These are phyloP conservation scores for Cepaea nemoralis DNA, from an alignment of 1,140 invertebrate species.

Conservation along the genomic window DNA sequence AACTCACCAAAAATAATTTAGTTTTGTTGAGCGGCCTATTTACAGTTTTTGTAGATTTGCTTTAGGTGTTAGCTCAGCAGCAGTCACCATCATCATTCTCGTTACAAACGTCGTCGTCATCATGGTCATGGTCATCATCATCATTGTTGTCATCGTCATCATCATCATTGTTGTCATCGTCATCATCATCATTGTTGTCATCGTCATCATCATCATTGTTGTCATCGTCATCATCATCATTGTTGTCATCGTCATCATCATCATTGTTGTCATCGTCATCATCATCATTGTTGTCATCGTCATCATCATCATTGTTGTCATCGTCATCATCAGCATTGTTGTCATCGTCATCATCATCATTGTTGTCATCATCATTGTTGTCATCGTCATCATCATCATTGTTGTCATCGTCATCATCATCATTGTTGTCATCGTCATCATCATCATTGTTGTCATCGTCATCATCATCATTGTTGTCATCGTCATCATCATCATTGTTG, in stretches of 20 bases:
- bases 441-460: slow-evolving; percentile 21
- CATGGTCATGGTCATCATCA: slow-evolving; percentile 5
- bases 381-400: slow-evolving; percentile 25
- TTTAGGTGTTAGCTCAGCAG: no score
- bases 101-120: background rate
- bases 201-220: slow-evolving; percentile 10
- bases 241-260: slow-evolving; percentile 21
- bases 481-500: slow-evolving; percentile 20
- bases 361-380: slow-evolving; percentile 12
- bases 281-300: slow-evolving; percentile 21
- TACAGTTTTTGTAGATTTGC: no score
- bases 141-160: background rate
- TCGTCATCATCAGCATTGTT: no score
- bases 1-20: no score
- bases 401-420: slow-evolving; percentile 13
- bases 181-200: slow-evolving; percentile 5
- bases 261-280: slow-evolving; percentile 21
- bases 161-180: slow-evolving; percentile 4
- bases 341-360: slow-evolving; percentile 30
- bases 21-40: no score
- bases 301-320: no score
- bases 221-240: slow-evolving; percentile 2
- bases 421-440: slow-evolving; percentile 21
- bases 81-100: no score
- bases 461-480: slow-evolving; percentile 23